Evolutionary conservation across 2,797 vertebrate genomes (phyloP), one percentile per base, ranked within the genome.

Genomic region (Hydrophis major): DNA sequence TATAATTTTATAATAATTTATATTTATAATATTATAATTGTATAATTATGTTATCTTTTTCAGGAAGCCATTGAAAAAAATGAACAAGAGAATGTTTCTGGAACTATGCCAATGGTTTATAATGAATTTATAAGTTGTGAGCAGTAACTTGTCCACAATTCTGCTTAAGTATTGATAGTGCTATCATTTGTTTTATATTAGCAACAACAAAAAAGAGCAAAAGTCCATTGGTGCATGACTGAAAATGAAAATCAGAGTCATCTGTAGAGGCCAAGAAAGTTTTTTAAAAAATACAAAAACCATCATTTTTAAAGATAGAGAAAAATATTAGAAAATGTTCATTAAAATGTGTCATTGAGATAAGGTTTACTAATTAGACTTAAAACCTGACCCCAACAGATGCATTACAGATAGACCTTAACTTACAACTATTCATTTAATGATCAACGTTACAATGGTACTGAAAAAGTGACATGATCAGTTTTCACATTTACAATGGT

Each of bases 301-400:
- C 69, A 74, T 69, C 14, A 32, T 74, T 86, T 89, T 50, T n/a
- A 63, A 74, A 53, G 57, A 47, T 11, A 92, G 2, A 18, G 95
- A 94, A 96, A 78, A 78, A 96, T 94, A 92, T 93, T 60, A 95
- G 94, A 95, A 94, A 96, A 95, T 94, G 92, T 92, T 95, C 92
- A 86, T 88, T 89, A 59, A 59, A 22, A 86, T 95, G 92, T 93
- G 94, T 91, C 94, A 95, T 90, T 97, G 96, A 95, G 69, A 94
- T 53, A 94, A 94, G 42, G 18, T 78, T 78, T 78, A 78, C 32
- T 11, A 78, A 42, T 42, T 42, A 95, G 94, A 94, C 96, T 95
- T 96, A 97, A 95, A 95, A 95, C 91, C 96, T 95, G 97, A 91
- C 92, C 74, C 94, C 89, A 11, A 53, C 11, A 53, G 53, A 96